Evolutionary conservation across 2,797 vertebrate genomes (phyloP).

Genomic region (Notolepis coatsorum): DNA sequence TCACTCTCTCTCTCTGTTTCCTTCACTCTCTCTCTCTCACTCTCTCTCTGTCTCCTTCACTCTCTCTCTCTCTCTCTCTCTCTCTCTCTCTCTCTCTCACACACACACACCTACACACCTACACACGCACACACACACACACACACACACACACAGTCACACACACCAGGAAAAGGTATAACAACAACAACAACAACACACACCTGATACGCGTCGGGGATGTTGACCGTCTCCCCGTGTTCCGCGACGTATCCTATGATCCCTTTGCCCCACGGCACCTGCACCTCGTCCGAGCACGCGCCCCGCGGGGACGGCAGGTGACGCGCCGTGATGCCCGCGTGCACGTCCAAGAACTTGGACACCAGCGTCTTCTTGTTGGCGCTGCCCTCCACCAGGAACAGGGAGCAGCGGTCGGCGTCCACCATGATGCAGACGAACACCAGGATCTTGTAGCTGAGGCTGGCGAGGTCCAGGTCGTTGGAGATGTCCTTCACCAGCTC

Average conservation of each 20-base stretch:
- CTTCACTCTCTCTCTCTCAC: too few relatives aligned
- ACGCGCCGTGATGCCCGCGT: constrained; percentile 94
- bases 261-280: constrained; percentile 98
- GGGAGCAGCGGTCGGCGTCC: constrained; percentile 95
- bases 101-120: constrained; percentile 15
- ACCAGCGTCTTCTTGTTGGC: constrained; percentile 95
- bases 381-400: constrained; percentile 94
- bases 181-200: constrained; percentile 47
- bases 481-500: constrained; percentile 99
- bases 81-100: constrained; percentile 31
- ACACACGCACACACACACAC: background rate
- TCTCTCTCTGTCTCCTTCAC: constrained; percentile 6
- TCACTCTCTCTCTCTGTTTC: background rate
- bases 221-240: constrained; percentile 97
- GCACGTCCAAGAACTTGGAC: constrained; percentile 98
- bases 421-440: constrained; percentile 98
- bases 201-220: constrained; percentile 98
- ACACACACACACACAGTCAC: background rate
- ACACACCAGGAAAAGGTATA: too few relatives aligned
- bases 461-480: constrained; percentile 96
- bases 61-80: constrained; percentile 10
- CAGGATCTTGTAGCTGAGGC: constrained; percentile 97
- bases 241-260: constrained; percentile 98
- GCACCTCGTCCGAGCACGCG: constrained; percentile 94
- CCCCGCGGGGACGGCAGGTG: constrained; percentile 92